These are phyloP conservation scores for Boloria euphrosyne DNA, from an alignment of 2,888 invertebrate species.

Conservation along the genomic window DNA sequence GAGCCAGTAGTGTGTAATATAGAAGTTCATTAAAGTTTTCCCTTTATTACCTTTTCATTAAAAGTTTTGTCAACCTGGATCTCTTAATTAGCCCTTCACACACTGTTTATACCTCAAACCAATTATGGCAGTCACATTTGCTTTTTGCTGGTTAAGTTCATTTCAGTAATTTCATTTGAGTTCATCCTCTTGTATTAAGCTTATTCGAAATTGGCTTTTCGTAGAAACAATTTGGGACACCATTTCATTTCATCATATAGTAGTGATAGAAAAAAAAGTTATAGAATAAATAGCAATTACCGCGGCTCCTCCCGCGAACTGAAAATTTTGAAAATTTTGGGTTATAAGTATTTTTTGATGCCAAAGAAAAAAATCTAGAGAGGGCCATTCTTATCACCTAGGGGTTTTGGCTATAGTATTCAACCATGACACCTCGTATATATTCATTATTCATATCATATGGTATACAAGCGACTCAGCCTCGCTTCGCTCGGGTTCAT, in stretches of 20 bases:
- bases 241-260: background rate
- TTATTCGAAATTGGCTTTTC: background rate
- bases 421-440: too few relatives aligned
- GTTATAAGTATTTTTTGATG: too few relatives aligned
- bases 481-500: too few relatives aligned
- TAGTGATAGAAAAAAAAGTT: background rate
- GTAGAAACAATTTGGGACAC: background rate
- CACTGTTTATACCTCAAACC: slow-evolving; percentile 1
- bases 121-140: background rate
- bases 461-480: too few relatives aligned
- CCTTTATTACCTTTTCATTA: background rate
- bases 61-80: background rate
- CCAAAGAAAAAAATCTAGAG: too few relatives aligned
- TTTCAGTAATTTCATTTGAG: slow-evolving; percentile 15
- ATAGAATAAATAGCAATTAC: too few relatives aligned
- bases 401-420: too few relatives aligned
- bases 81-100: slow-evolving; percentile 1
- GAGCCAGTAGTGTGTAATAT: too few relatives aligned
- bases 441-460: too few relatives aligned
- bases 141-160: slow-evolving; percentile 7
- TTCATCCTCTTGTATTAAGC: background rate
- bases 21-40: background rate
- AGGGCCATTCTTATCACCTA: too few relatives aligned
- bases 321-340: too few relatives aligned
- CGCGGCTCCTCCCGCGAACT: too few relatives aligned